Percentiles rank a stretch among this genome's conserved stretches.
These are phyloP conservation scores for Drosophila neocordata DNA, from an alignment of 1,140 invertebrate genomes.

Conservation along the genomic window DNA sequence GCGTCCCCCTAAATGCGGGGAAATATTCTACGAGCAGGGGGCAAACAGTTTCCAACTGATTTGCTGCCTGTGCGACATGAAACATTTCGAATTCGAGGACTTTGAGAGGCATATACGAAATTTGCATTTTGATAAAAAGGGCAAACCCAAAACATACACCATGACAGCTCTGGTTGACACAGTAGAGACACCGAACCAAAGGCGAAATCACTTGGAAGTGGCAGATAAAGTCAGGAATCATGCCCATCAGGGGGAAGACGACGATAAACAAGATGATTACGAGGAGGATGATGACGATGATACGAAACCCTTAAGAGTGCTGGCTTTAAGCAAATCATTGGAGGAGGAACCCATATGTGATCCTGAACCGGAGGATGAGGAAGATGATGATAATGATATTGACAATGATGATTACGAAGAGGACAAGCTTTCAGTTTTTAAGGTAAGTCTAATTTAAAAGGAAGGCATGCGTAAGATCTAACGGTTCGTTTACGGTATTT, in stretches of 20 bases:
- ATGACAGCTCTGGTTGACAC: background rate
- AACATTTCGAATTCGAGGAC: slow-evolving; percentile 65
- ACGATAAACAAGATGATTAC: background rate
- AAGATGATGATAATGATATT: background rate
- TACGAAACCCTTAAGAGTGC: slow-evolving; percentile 21
- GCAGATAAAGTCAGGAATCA: slow-evolving; percentile 6
- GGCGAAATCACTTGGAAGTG: background rate
- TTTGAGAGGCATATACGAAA: slow-evolving; percentile 65
- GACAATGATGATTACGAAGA: slow-evolving; percentile 16
- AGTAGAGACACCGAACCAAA: background rate
- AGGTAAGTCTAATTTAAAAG: background rate
- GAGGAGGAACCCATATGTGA: slow-evolving; percentile 12
- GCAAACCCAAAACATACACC: slow-evolving; percentile 34
- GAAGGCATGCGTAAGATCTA: background rate
- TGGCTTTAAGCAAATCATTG: slow-evolving; percentile 7
- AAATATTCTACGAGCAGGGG: slow-evolving; percentile 65
- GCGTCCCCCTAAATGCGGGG: slow-evolving; percentile 60
- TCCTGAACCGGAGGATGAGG: slow-evolving; percentile 17
- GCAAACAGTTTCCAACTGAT: slow-evolving; percentile 53
- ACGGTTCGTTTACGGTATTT: background rate
- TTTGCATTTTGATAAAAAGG: slow-evolving; percentile 52
- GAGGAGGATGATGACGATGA: slow-evolving; percentile 15
- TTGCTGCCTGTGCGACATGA: slow-evolving; percentile 68
- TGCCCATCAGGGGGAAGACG: background rate
- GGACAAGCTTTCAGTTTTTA: background rate